A percentile compares a stretch with the other conserved stretches of the same genome.
These are phyloP conservation scores for Orthosia gracilis DNA, from an alignment of 2,888 invertebrate species.

Conservation along the genomic window DNA sequence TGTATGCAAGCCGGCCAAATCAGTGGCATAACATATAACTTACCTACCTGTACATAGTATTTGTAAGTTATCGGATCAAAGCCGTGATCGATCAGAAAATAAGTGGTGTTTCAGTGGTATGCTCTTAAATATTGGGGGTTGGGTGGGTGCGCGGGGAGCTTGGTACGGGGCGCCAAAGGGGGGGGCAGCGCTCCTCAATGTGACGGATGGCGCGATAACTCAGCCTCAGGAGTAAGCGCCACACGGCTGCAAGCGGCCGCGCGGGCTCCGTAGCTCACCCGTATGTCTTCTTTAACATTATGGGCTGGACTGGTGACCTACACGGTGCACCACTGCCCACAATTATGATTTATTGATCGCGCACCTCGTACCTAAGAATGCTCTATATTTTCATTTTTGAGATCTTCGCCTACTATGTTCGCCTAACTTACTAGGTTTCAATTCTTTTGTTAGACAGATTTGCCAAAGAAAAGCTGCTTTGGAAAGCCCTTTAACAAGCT, in stretches of 20 bases:
- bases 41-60: neutral
- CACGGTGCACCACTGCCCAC: constrained; percentile 1
- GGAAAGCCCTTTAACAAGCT: neutral
- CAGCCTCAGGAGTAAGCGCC: constrained; percentile 38
- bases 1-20: neutral
- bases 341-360: neutral
- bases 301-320: neutral
- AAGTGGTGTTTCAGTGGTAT: constrained; percentile 56
- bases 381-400: constrained; percentile 9
- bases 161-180: constrained; percentile 31
- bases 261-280: neutral
- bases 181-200: constrained; percentile 41
- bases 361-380: neutral
- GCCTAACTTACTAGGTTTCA: neutral
- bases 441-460: neutral
- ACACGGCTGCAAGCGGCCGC: neutral
- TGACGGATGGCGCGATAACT: constrained; percentile 68
- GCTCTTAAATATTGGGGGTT: constrained; percentile 33
- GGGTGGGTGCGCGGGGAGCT: neutral
- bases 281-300: constrained; percentile 8
- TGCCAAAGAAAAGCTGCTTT: neutral
- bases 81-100: constrained; percentile 47
- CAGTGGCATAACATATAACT: neutral
- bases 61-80: constrained; percentile 11
- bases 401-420: neutral